A percentile compares a stretch with the other conserved stretches of the same genome.
Evolutionary conservation across 1,140 invertebrate genomes (phyloP).

Genomic region (Littorina saxatilis): DNA sequence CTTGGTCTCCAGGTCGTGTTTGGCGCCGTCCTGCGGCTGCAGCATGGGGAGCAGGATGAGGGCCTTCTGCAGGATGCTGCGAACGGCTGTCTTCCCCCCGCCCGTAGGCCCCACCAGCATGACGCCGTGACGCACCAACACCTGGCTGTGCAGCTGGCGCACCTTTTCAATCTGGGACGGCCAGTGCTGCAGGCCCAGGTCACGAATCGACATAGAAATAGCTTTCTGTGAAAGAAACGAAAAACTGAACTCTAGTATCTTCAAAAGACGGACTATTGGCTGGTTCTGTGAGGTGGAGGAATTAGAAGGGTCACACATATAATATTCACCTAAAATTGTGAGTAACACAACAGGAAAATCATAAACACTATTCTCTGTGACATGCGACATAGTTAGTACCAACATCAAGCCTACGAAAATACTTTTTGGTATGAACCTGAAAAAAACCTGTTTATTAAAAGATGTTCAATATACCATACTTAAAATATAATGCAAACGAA

Average conservation of each 20-base stretch:
- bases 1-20: conserved; percentile 41
- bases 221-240: conserved; percentile 68
- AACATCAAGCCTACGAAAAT: no score
- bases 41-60: conserved; percentile 72
- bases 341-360: no score
- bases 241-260: neutral
- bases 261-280: neutral
- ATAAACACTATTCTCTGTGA: no score
- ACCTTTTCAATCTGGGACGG: conserved; percentile 73
- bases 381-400: no score
- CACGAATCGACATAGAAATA: conserved; percentile 71
- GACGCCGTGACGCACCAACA: conserved; percentile 74
- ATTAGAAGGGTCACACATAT: no score
- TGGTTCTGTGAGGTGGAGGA: no score
- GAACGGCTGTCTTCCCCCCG: conserved; percentile 72
- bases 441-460: no score
- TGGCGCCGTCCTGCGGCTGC: conserved; percentile 47
- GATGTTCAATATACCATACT: no score
- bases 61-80: conserved; percentile 72
- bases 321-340: no score
- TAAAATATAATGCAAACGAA: no score
- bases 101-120: conserved; percentile 76
- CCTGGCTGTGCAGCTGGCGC: conserved; percentile 74
- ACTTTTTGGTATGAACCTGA: no score
- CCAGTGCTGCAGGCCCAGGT: conserved; percentile 70